Percentiles rank a stretch among this genome's conserved stretches.
phyloP scores from a whole-genome alignment of 2,888 invertebrate species.

The Chaetogeoica ovagalla region DNA sequence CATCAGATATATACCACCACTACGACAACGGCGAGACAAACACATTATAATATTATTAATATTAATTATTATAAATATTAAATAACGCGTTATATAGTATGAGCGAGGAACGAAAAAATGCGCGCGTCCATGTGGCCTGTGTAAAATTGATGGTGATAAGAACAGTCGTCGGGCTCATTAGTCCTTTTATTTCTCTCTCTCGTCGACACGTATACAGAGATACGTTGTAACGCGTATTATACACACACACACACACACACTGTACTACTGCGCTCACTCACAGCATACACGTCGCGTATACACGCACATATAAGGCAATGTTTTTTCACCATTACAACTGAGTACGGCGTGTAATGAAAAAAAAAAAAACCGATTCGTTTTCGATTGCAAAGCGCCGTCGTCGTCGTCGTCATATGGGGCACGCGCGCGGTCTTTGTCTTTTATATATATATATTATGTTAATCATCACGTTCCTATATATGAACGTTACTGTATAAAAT shows the following conservation, averaged over 20 bases:
- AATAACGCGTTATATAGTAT: too few species aligned
- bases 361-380: slow-evolving; percentile 9
- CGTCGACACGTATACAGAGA: background rate
- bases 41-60: background rate
- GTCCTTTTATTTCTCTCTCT: slow-evolving; percentile 2
- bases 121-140: background rate
- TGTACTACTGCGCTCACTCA: too few species aligned
- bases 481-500: too few species aligned
- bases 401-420: too few species aligned
- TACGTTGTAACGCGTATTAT: background rate
- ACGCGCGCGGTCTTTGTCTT: slow-evolving; percentile 7
- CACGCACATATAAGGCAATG: slow-evolving; percentile 13
- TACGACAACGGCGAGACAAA: background rate
- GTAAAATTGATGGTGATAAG: background rate
- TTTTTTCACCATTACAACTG: background rate
- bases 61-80: too few species aligned
- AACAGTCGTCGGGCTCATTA: slow-evolving; percentile 8
- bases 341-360: background rate
- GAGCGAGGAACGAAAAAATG: background rate
- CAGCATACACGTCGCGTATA: too few species aligned
- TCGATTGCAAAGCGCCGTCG: background rate
- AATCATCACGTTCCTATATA: slow-evolving; percentile 34
- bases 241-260: background rate
- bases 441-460: slow-evolving; percentile 27
- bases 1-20: too few species aligned